Evolutionary conservation across 2,888 invertebrate species (phyloP).

Genomic region (Brachyopa scutellaris): DNA sequence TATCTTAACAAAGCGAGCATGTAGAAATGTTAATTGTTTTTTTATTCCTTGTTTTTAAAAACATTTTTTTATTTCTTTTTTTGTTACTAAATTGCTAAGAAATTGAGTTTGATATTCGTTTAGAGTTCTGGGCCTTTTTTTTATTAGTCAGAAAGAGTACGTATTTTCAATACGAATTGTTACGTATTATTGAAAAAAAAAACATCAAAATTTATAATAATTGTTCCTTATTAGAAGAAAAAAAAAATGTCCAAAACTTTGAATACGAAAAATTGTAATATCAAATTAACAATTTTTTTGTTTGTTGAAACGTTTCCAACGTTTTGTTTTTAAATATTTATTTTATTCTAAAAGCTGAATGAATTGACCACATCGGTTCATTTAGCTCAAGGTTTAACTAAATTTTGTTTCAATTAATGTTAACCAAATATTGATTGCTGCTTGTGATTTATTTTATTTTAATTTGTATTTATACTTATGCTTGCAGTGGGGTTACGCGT

Average conservation of each 20-base stretch:
- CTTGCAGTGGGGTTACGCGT: conserved; percentile 95
- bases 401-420: conserved; percentile 51
- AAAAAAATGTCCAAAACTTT: conserved; percentile 82
- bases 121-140: conserved; percentile 72
- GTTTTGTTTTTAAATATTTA: too few species aligned
- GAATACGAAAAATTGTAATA: conserved; percentile 79
- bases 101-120: conserved; percentile 61
- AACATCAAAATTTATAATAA: conserved; percentile 64
- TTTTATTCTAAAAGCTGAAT: conserved; percentile 35
- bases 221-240: conserved; percentile 65
- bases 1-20: conserved; percentile 52
- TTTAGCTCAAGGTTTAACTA: conserved; percentile 12
- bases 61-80: not conserved
- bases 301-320: conserved; percentile 64
- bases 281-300: conserved; percentile 60
- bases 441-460: conserved; percentile 75
- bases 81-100: conserved; percentile 55
- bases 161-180: conserved; percentile 45
- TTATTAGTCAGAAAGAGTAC: conserved; percentile 41
- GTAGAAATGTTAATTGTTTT: conserved; percentile 63
- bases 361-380: conserved; percentile 29
- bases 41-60: conserved; percentile 6
- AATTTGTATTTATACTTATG: conserved; percentile 77
- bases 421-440: conserved; percentile 75
- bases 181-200: conserved; percentile 30